Base-by-base conservation (phyloP, 2,797 vertebrate species). In the Heteromormyrus szaboi region DNA sequence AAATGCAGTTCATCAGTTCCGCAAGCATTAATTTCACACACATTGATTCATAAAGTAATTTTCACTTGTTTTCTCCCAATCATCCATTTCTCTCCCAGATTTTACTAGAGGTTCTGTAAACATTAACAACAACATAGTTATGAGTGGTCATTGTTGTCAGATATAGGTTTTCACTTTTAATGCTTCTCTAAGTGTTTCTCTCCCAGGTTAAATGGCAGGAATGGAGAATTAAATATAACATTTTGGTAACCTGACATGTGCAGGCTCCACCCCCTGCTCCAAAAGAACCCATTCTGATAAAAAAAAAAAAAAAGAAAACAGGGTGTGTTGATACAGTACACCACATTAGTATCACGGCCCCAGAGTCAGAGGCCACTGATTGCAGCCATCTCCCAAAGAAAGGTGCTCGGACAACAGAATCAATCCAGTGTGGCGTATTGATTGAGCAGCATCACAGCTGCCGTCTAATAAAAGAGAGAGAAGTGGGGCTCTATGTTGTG, bases 381-480 rank as follows among this genome's bases (percentile, higher is more conserved):
- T 95, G 95, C 95, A 92, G 93, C 93, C 29, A 90, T 95, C 94
- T 95, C 94, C 93, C 91, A 92, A 92, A 95, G 94, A 93, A 90
- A 94, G 88, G 91, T 94, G 96, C 95, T 95, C 96, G 95, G 97
- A 96, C 97, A 97, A 96, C 96, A 96, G 95, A 96, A 97, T 96
- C 96, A 97, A 97, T 97, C 96, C 95, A 94, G 92, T 93, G 96
- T 95, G 94, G 94, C 89, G 87, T 97, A 97, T 97, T 92, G 97
- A 97, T 97, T 96, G 90, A 95, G 96, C 95, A 95, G 96, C 96
- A 97, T 97, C 97, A 97, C 97, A 97, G 97, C 96, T 97, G 96
- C 96, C 90, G 96, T 96, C 96, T 97, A 97, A 97, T 97, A 96
- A 97, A 96, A 95, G 96, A 96, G 95, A 95, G 95, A 95, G 95